Conservation (phyloP, 2,888 invertebrate species). For the Neria commutata region DNA sequence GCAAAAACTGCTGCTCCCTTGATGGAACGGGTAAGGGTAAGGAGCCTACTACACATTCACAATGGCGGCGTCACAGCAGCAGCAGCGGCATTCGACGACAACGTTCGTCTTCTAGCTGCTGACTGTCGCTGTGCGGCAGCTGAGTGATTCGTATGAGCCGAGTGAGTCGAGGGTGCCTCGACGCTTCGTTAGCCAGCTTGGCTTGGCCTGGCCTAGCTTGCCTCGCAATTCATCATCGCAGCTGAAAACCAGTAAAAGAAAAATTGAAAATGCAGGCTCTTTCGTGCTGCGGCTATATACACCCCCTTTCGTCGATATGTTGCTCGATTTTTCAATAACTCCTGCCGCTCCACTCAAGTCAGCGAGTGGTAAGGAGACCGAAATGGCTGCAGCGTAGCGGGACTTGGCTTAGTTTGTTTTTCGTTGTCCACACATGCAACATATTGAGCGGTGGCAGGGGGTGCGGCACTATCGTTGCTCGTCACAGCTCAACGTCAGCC, state of each 20-base stretch:
- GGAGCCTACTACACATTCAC: too few species aligned
- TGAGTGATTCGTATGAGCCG: background rate
- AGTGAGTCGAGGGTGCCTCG: background rate
- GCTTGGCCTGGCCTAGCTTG: background rate
- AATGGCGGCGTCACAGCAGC: too few species aligned
- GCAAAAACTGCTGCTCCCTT: background rate
- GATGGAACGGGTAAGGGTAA: too few species aligned
- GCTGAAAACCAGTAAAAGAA: background rate
- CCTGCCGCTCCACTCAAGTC: background rate
- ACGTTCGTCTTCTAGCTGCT: background rate
- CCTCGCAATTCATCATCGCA: background rate
- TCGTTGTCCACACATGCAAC: constrained; percentile 47
- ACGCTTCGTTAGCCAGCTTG: background rate
- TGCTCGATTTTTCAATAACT: constrained; percentile 38
- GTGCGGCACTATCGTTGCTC: constrained; percentile 32
- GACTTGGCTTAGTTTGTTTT: constrained; percentile 22
- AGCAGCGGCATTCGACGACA: too few species aligned
- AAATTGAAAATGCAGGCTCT: constrained; percentile 5
- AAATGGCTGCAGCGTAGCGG: constrained; percentile 22
- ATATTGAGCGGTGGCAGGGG: constrained; percentile 51
- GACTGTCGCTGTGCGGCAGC: constrained; percentile 1
- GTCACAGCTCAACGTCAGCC: constrained; percentile 12
- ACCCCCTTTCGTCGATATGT: background rate
- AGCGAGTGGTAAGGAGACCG: background rate
- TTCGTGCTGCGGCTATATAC: background rate